phyloP scores from a whole-genome alignment of 2,888 invertebrate species.

The Dysmachus trigonus region DNA sequence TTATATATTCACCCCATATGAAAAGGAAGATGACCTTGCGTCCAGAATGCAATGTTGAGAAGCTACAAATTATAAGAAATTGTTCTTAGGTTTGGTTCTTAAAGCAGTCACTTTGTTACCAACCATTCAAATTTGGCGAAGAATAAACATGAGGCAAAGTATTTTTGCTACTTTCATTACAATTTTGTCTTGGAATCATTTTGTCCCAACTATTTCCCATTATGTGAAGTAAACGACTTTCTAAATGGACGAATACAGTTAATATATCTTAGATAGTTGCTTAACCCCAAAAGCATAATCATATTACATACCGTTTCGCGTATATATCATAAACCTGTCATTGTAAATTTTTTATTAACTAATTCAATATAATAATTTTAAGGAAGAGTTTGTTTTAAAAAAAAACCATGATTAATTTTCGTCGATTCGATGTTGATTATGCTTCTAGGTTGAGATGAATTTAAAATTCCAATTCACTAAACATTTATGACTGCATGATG shows the following conservation, averaged over 20 bases:
- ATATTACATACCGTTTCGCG: neutral
- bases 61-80: slow-evolving; percentile 43
- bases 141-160: slow-evolving; percentile 58
- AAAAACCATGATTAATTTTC: neutral
- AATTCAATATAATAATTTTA: too few species aligned
- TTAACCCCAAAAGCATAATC: neutral
- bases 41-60: slow-evolving; percentile 55
- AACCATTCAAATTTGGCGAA: slow-evolving; percentile 61
- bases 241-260: neutral
- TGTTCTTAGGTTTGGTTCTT: neutral
- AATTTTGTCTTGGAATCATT: slow-evolving; percentile 49
- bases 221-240: neutral
- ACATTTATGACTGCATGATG: neutral
- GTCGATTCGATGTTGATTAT: neutral
- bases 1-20: slow-evolving; percentile 59
- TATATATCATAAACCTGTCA: neutral
- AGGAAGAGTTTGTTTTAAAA: neutral
- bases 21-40: slow-evolving; percentile 60
- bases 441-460: neutral
- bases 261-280: neutral
- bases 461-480: neutral
- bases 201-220: slow-evolving; percentile 62
- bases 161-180: slow-evolving; percentile 39
- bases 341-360: too few species aligned
- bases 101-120: slow-evolving; percentile 51